phyloP scores from a whole-genome alignment of 2,797 vertebrate genomes.

The Acanthurus tractus region DNA sequence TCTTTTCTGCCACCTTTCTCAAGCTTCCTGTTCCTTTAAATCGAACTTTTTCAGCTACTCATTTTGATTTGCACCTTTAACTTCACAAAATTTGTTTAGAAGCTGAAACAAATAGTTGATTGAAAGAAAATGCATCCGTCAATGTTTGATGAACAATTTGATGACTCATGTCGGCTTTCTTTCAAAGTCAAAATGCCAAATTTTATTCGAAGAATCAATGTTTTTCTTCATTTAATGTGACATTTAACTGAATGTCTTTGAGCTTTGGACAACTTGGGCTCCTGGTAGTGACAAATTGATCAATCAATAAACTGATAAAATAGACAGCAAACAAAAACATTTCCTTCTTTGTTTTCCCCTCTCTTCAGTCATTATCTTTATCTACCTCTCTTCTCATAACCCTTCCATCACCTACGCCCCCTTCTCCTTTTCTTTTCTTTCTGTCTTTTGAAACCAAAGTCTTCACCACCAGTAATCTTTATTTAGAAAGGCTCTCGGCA shows the following conservation, averaged over 20 bases:
- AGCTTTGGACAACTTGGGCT: neutral
- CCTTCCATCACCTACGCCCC: neutral
- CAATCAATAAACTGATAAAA: neutral
- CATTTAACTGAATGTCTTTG: slow-evolving; percentile 5
- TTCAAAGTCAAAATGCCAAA: neutral
- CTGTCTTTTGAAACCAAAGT: slow-evolving; percentile 12
- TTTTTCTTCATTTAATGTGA: neutral
- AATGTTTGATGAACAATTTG: neutral
- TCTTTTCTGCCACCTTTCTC: slow-evolving; percentile 3
- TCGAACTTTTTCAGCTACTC: slow-evolving; percentile 25
- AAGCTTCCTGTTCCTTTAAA: slow-evolving; percentile 14
- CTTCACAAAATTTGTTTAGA: neutral
- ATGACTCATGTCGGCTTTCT: neutral
- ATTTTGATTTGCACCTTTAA: slow-evolving; percentile 6
- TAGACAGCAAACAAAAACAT: neutral
- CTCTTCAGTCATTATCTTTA: neutral
- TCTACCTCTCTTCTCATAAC: neutral
- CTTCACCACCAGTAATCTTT: slow-evolving; percentile 14
- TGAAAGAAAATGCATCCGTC: neutral
- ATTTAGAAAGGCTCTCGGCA: slow-evolving; percentile 44
- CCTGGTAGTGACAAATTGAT: neutral
- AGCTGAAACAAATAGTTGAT: neutral
- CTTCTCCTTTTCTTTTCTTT: neutral
- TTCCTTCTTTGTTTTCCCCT: neutral
- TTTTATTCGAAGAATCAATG: neutral